Conservation (phyloP, 2,797 vertebrate species). For the Triplophysa bombifrons region DNA sequence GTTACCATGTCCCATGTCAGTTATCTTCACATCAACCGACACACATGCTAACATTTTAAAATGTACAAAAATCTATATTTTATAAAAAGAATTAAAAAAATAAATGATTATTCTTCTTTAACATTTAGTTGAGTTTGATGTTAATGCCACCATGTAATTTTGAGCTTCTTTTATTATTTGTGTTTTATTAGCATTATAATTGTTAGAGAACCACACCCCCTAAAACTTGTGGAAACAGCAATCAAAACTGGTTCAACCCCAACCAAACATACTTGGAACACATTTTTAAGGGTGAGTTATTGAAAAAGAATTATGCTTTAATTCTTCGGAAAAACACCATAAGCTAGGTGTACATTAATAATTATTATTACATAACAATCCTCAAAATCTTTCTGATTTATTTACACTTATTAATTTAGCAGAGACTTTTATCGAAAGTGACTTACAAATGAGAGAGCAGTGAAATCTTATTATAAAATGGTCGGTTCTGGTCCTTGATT, state of each 20-base stretch:
- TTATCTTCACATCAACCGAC: not conserved
- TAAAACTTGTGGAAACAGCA: not conserved
- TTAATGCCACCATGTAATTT: not conserved
- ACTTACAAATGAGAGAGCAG: too few relatives aligned
- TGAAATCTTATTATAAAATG: too few relatives aligned
- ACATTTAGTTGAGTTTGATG: not conserved
- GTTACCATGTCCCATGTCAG: not conserved
- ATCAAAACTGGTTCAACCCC: not conserved
- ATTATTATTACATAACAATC: not conserved
- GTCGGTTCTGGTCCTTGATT: too few relatives aligned
- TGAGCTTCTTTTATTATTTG: not conserved
- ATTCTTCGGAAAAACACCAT: not conserved
- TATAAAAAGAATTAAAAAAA: not conserved
- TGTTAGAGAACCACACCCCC: slow-evolving; percentile 24
- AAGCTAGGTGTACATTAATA: not conserved
- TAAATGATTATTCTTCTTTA: not conserved
- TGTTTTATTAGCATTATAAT: slow-evolving; percentile 5
- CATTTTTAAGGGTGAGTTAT: not conserved
- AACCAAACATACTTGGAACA: not conserved
- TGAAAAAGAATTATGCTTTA: not conserved
- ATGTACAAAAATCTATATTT: not conserved
- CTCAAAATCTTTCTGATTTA: too few relatives aligned
- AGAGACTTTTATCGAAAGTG: too few relatives aligned
- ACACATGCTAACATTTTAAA: not conserved
- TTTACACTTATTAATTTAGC: too few relatives aligned